These are phyloP conservation scores for Tachysurus fulvidraco DNA, from an alignment of 2,113 vertebrate genomes.

Conservation along the genomic window DNA sequence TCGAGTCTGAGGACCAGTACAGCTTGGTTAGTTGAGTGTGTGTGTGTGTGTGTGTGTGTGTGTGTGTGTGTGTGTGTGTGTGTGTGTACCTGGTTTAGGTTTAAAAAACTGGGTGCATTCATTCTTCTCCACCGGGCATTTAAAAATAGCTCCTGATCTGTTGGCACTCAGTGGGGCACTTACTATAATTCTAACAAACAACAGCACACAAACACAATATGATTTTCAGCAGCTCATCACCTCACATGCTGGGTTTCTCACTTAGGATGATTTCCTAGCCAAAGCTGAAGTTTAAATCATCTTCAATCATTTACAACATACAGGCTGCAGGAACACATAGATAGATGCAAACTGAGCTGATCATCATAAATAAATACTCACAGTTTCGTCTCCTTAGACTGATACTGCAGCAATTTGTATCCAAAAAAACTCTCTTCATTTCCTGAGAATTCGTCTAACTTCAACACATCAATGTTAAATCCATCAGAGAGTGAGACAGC, in stretches of 20 bases:
- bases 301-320: background rate
- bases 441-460: background rate
- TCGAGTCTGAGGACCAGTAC: background rate
- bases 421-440: constrained; percentile 10
- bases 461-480: constrained; percentile 6
- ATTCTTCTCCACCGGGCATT: background rate
- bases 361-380: background rate
- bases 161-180: background rate
- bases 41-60: constrained; percentile 7
- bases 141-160: background rate
- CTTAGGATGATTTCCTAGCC: background rate
- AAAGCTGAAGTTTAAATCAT: background rate
- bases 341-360: background rate
- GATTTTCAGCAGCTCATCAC: background rate
- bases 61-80: background rate
- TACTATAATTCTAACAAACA: background rate
- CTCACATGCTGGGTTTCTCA: background rate
- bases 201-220: background rate
- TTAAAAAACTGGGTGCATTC: background rate
- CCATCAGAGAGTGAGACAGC: constrained; percentile 22
- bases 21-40: background rate
- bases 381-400: background rate
- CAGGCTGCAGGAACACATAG: background rate
- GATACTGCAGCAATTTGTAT: constrained; percentile 18
- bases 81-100: background rate